Base-by-base conservation (phyloP, 2,888 invertebrate species). In the Amphipyra berbera region DNA sequence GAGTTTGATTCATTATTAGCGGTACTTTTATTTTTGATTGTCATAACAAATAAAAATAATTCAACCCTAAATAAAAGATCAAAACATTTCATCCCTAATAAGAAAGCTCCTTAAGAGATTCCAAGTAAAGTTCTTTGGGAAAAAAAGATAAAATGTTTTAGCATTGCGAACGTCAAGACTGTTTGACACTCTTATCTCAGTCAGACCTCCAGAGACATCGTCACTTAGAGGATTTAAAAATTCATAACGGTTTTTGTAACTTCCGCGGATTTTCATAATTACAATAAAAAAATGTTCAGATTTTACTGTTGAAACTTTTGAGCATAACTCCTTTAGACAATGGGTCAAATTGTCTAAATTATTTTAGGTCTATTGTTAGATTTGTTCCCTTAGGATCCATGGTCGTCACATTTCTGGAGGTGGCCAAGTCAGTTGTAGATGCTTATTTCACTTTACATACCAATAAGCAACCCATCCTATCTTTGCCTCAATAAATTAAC, bases 91-190 rank as follows among this genome's bases (percentile, higher is more conserved):
- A 8, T 3, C 37, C 8, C 7, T 58, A 76, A 57, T 66, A 61
- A 66, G 58, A 71, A 61, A 71, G 59, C 72, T 61, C 40, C 61
- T 61, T 47, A 71, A 40, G 52, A 44, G 40, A 60, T 58, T 57
- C 56, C 48, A 60, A 72, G 66, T 48, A 73, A 50, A 61, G 50
- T 49, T 63, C 55, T 52, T 46, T 33, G 47, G 30, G 54, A 76
- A 73, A 66, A 56, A 48, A 65, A 76, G 72, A 69, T 70, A 75
- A 78, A 76, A 78, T 71, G 50, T 68, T 78, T 61, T 54, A 56
- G 46, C 60, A 61, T 49, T 35, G 57, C 53, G 33, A 64, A 45
- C 35, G 56, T 71, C 76, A 50, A n/a, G 46, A 38, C 50, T 42
- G 71, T 61, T 72, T 71, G 76, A 68, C 61, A 61, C 54, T 53